Percentiles rank a stretch among this genome's conserved stretches.
Evolutionary conservation across 1,140 invertebrate genomes (phyloP).

Genomic region (Muscidifurax raptorellus): DNA sequence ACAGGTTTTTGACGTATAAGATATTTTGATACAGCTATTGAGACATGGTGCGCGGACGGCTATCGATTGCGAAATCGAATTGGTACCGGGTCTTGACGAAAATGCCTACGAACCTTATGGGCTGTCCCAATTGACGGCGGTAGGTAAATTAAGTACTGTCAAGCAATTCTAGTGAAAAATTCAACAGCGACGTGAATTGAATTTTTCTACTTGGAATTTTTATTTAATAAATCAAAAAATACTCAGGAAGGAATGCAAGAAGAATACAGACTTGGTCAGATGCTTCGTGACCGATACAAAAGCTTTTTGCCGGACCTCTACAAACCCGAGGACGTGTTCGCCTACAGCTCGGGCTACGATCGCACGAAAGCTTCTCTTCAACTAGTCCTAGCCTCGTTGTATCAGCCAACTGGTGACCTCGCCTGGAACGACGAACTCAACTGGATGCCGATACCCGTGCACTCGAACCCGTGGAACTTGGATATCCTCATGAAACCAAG

Average conservation of each 20-base stretch:
- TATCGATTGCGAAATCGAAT: slow-evolving; percentile 71
- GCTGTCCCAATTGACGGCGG: slow-evolving; percentile 57
- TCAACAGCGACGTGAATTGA: too few species aligned
- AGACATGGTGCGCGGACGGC: slow-evolving; percentile 77
- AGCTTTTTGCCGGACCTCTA: slow-evolving; percentile 70
- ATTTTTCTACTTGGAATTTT: too few species aligned
- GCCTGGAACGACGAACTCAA: slow-evolving; percentile 59
- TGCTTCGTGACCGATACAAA: slow-evolving; percentile 69
- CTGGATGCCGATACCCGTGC: slow-evolving; percentile 63
- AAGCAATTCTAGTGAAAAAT: too few species aligned
- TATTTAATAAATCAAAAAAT: too few species aligned
- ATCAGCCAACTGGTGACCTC: slow-evolving; percentile 56
- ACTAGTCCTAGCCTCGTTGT: slow-evolving; percentile 75
- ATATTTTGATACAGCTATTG: slow-evolving; percentile 71
- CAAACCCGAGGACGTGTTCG: slow-evolving; percentile 68
- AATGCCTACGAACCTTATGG: slow-evolving; percentile 70
- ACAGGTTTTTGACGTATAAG: too few species aligned
- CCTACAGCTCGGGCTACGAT: slow-evolving; percentile 73
- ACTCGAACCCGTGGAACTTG: slow-evolving; percentile 52
- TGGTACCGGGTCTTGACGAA: slow-evolving; percentile 68
- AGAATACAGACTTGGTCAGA: slow-evolving; percentile 69
- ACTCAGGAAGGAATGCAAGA: slow-evolving; percentile 73
- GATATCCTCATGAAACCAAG: slow-evolving; percentile 45
- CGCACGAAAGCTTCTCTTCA: slow-evolving; percentile 78
- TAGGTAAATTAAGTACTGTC: slow-evolving; percentile 62